Percentiles rank a stretch among this genome's conserved stretches.
Evolutionary conservation across 1,140 invertebrate species (phyloP).

Genomic region (Aphidius ervi): DNA sequence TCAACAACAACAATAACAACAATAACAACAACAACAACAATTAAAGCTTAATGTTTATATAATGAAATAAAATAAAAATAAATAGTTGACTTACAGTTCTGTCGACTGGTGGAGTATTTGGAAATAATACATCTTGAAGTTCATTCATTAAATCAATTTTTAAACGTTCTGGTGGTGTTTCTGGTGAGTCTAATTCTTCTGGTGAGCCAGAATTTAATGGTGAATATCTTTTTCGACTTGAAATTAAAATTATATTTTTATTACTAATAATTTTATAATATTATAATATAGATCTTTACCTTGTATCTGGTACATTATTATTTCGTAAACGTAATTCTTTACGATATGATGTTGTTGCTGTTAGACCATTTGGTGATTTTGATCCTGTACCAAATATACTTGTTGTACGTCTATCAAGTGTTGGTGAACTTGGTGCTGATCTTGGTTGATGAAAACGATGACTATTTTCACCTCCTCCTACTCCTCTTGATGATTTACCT

Average conservation of each 20-base stretch:
- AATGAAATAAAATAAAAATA: conserved; percentile 12
- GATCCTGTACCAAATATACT: conserved; percentile 46
- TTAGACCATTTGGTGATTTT: conserved; percentile 46
- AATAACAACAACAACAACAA: conserved; percentile 15
- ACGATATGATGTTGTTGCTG: conserved; percentile 51
- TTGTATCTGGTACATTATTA: conserved; percentile 48
- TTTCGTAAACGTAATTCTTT: conserved; percentile 51
- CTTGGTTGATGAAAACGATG: conserved; percentile 53
- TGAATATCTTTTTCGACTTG: conserved; percentile 53
- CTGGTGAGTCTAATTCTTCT: conserved; percentile 41
- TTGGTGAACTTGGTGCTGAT: conserved; percentile 66
- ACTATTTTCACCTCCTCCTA: conserved; percentile 43
- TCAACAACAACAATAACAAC: conserved; percentile 4
- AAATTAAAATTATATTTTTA: conserved; percentile 18
- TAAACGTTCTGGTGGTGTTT: conserved; percentile 47
- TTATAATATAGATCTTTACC: conserved; percentile 27
- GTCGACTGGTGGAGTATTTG: conserved; percentile 54
- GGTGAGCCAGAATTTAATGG: conserved; percentile 54
- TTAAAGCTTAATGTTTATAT: conserved; percentile 5
- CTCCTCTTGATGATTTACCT: conserved; percentile 48
- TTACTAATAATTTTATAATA: not conserved
- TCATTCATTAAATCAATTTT: conserved; percentile 66
- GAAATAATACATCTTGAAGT: conserved; percentile 60
- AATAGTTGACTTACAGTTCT: conserved; percentile 51
- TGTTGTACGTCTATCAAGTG: conserved; percentile 52